These are phyloP conservation scores for Acronicta psi DNA, from an alignment of 2,888 invertebrate species.

Conservation along the genomic window DNA sequence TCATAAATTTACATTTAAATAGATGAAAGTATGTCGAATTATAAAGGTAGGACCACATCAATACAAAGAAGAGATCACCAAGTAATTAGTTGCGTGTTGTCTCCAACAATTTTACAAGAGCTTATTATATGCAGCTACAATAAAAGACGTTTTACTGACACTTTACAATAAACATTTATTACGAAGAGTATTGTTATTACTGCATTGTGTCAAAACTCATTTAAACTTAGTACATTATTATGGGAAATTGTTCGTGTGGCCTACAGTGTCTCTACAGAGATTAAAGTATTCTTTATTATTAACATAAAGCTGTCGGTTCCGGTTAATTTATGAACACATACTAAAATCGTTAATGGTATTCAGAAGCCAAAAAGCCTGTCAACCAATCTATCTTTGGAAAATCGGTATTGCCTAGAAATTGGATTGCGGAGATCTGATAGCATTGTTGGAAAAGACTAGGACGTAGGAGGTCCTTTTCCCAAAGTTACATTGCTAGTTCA, in stretches of 20 bases:
- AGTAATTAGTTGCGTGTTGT: conserved; percentile 14
- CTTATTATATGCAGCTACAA: conserved; percentile 14
- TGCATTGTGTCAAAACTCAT: conserved; percentile 25
- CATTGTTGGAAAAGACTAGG: too few species aligned
- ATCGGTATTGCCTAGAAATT: too few species aligned
- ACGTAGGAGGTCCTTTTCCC: too few species aligned
- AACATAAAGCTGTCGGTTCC: too few species aligned
- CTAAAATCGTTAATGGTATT: too few species aligned
- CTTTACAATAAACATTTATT: conserved; percentile 28
- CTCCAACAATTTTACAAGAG: neutral
- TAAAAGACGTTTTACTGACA: conserved; percentile 30
- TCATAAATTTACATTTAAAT: conserved; percentile 17
- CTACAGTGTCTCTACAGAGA: neutral
- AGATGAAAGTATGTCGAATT: conserved; percentile 1
- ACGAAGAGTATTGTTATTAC: conserved; percentile 24
- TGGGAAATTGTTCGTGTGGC: conserved; percentile 13
- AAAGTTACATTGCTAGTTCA: too few species aligned
- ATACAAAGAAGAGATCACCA: conserved; percentile 1
- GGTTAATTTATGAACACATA: too few species aligned
- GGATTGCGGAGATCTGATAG: too few species aligned
- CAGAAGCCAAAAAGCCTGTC: too few species aligned
- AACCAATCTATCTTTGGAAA: too few species aligned
- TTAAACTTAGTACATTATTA: conserved; percentile 14
- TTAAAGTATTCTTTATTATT: neutral
- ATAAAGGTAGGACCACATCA: conserved; percentile 13